Evolutionary conservation across 2,797 vertebrate species (phyloP), one percentile per base, ranked within the genome.

Genomic region (Onychomys arenicola): DNA sequence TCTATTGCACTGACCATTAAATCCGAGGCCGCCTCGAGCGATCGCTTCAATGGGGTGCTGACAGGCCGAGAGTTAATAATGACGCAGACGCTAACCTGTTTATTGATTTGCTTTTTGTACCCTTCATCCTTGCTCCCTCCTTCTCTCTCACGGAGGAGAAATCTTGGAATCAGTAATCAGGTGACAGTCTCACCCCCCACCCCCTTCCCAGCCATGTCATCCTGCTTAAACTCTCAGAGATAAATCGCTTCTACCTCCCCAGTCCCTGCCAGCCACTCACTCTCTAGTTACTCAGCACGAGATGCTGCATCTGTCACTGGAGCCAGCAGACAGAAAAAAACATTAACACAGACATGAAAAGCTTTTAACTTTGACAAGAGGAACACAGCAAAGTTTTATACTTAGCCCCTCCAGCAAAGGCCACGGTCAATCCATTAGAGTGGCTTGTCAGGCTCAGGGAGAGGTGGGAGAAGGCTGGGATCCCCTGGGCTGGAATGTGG

Each of bases 51-150:
- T 98, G 98, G 98, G 98, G 98, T 95, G 98, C 98, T 99, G 99
- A 99, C 98, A 98, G 98, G 97, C 96, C 0, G 63, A 93, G 98
- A 98, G 98, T 99, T 99, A 99, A 99, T 98, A 99, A 99, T 98
- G 98, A 98, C 97, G 98, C 98, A 96, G 98, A 99, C 97, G 98
- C 98, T 99, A 99, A 99, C 99, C 98, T 99, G 98, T 98, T 99
- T 99, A 99, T 99, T 98, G 98, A 99, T 99, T 98, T 98, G 98
- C 98, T 99, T 99, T 99, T 98, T 98, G 98, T 98, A 98, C 98
- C 98, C 98, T 99, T 98, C 98, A 98, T 98, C 98, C 98, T 65
- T 90, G 96, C 98, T 98, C 98, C 97, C 98, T 98, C 97, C 98
- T 98, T 98, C 98, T 98, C 98, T 97, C 97, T 98, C 98, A 98